Evolutionary conservation across 1,140 invertebrate species (phyloP).

Genomic region (Drosophila nigromelanica): DNA sequence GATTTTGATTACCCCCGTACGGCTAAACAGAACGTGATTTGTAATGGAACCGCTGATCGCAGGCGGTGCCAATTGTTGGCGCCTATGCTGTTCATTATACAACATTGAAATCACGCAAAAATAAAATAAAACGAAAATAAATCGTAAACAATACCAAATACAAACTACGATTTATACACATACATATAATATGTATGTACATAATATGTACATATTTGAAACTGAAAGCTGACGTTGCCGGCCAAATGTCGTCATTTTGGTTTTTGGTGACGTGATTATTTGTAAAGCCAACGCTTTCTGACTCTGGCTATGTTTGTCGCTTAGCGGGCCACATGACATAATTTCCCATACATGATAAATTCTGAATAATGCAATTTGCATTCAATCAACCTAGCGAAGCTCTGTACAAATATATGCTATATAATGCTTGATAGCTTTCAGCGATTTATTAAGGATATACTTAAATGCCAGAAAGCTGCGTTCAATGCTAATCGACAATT

Average conservation of each 20-base stretch:
- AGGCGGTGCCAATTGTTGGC: constrained; percentile 23
- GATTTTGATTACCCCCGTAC: not conserved
- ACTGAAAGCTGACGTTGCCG: constrained; percentile 28
- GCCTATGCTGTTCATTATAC: constrained; percentile 26
- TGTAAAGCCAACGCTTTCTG: constrained; percentile 15
- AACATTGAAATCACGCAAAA: constrained; percentile 24
- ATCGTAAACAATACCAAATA: constrained; percentile 39
- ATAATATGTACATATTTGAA: constrained; percentile 31
- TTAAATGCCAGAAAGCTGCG: no score
- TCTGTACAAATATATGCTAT: not conserved
- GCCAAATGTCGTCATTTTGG: constrained; percentile 51
- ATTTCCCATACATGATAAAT: constrained; percentile 20
- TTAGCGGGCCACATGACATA: constrained; percentile 33
- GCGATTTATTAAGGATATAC: not conserved
- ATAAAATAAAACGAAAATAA: constrained; percentile 22
- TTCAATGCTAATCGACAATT: no score
- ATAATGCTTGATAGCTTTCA: not conserved
- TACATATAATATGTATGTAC: not conserved
- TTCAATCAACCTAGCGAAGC: constrained; percentile 3
- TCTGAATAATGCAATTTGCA: constrained; percentile 30
- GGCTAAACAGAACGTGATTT: constrained; percentile 27
- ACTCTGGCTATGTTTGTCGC: constrained; percentile 2
- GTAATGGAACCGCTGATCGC: constrained; percentile 5
- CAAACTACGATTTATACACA: not conserved
- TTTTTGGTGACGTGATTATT: constrained; percentile 47